phyloP scores from a whole-genome alignment of 2,113 vertebrate genomes.

The Saccopteryx bilineata region DNA sequence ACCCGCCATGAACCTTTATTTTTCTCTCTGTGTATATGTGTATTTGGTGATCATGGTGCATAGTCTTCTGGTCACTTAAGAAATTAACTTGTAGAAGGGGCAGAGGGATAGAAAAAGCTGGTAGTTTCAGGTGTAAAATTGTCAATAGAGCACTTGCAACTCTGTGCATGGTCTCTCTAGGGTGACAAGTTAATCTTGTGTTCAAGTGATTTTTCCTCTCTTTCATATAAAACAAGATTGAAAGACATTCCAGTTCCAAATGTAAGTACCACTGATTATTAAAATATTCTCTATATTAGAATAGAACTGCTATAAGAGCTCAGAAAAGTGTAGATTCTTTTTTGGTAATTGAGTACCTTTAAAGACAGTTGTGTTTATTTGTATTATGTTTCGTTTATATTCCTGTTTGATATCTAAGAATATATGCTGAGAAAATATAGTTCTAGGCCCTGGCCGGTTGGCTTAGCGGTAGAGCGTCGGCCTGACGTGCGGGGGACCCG shows the following conservation, averaged over 20 bases:
- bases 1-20: background rate
- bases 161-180: background rate
- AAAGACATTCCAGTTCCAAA: background rate
- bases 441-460: no score
- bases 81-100: background rate
- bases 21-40: conserved; percentile 3
- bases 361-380: conserved; percentile 5
- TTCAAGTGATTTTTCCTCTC: conserved; percentile 55
- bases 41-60: background rate
- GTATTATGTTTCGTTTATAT: conserved; percentile 20
- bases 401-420: conserved; percentile 39
- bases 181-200: background rate
- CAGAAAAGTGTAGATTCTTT: background rate
- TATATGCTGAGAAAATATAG: background rate
- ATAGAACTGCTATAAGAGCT: background rate
- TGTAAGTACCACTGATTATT: background rate
- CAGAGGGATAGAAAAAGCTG: background rate
- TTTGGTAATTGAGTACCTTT: background rate
- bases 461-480: no score
- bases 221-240: background rate
- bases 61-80: background rate
- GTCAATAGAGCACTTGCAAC: background rate
- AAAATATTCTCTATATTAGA: background rate
- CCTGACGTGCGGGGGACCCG: no score
- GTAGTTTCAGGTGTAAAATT: background rate